Percentiles rank a stretch among this genome's conserved stretches.
These are phyloP conservation scores for Colossoma macropomum DNA, from an alignment of 2,113 vertebrate species.

Conservation along the genomic window DNA sequence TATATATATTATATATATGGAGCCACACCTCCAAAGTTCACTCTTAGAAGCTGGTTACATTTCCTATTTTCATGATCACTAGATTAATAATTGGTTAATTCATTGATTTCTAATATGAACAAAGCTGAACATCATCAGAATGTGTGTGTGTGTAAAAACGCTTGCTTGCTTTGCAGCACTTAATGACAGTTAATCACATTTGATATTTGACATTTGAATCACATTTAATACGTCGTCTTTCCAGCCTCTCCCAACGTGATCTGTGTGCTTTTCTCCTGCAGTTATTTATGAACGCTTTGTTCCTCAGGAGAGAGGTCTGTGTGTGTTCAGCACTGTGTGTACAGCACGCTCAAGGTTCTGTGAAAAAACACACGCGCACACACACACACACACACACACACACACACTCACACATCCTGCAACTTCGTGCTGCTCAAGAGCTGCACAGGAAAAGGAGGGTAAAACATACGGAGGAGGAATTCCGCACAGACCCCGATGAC, in stretches of 20 bases:
- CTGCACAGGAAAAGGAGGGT: slow-evolving; percentile 44
- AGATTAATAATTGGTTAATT: too few species aligned
- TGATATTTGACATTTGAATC: too few species aligned
- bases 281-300: neutral
- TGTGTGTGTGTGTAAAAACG: too few species aligned
- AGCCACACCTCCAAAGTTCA: too few species aligned
- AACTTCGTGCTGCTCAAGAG: slow-evolving; percentile 11
- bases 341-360: neutral
- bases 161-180: too few species aligned
- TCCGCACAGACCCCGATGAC: slow-evolving; percentile 18
- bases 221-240: too few species aligned
- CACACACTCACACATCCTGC: slow-evolving; percentile 42
- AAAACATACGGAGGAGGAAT: slow-evolving; percentile 23
- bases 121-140: too few species aligned
- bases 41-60: too few species aligned
- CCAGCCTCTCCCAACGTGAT: neutral
- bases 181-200: too few species aligned
- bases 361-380: slow-evolving; percentile 8
- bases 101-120: too few species aligned
- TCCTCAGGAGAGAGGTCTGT: neutral
- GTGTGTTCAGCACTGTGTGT: neutral
- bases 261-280: neutral
- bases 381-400: neutral
- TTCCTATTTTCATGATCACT: too few species aligned
- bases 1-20: too few species aligned